Evolutionary conservation across 2,888 invertebrate species (phyloP).

Genomic region (Myopa tessellatipennis): DNA sequence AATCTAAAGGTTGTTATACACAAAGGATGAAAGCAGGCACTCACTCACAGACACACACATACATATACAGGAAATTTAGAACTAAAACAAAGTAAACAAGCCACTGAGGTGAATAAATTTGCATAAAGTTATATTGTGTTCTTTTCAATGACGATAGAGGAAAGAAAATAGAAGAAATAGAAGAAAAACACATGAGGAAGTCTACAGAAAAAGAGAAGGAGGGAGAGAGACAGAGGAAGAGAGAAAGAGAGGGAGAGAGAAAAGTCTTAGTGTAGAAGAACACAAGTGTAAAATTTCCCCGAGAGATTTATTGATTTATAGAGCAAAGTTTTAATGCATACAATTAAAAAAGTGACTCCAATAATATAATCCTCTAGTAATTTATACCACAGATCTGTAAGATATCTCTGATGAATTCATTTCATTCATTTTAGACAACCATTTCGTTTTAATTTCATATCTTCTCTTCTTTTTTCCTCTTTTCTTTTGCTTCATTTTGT

Average conservation of each 20-base stretch:
- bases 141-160: neutral
- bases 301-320: neutral
- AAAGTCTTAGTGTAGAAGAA: neutral
- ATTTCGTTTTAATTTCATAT: too few species aligned
- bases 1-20: neutral
- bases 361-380: too few species aligned
- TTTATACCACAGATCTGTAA: too few species aligned
- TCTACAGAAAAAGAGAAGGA: neutral
- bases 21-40: neutral
- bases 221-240: neutral
- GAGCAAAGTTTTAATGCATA: neutral
- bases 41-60: neutral
- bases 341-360: too few species aligned
- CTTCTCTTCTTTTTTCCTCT: too few species aligned
- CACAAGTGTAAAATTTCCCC: neutral
- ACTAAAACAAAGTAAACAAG: slow-evolving; percentile 32
- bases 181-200: neutral
- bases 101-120: slow-evolving; percentile 33
- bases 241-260: neutral
- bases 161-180: neutral
- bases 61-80: neutral
- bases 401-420: too few species aligned
- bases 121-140: slow-evolving; percentile 19
- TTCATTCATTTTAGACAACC: too few species aligned
- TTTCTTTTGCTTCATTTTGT: too few species aligned